These are phyloP conservation scores for Teleopsis dalmanni DNA, from an alignment of 1,140 invertebrate genomes.

Conservation along the genomic window DNA sequence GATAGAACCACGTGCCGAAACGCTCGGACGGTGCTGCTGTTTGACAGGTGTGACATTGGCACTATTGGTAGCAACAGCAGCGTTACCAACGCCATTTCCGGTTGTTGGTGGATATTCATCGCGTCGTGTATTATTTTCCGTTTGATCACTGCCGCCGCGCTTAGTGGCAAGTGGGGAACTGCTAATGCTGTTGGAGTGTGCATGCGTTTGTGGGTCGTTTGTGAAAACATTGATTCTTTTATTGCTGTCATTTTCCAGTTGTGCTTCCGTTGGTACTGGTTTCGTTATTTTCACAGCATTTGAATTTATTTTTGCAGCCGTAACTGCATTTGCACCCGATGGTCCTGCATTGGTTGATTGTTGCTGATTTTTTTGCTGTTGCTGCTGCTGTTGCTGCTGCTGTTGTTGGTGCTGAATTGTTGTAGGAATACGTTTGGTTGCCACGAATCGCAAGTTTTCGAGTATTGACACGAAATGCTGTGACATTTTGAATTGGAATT, in stretches of 20 bases:
- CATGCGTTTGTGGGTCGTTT: conserved; percentile 4
- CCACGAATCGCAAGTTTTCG: conserved; percentile 41
- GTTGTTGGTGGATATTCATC: neutral
- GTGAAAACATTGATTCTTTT: conserved; percentile 3
- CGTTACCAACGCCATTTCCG: neutral
- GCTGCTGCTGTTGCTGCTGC: conserved; percentile 22
- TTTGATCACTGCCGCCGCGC: neutral
- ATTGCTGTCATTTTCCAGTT: conserved; percentile 6
- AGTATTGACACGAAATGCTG: conserved; percentile 42
- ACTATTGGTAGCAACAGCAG: conserved; percentile 2
- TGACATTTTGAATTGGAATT: conserved; percentile 30
- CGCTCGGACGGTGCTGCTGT: conserved; percentile 24
- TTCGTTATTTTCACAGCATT: too few relatives aligned
- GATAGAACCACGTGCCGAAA: conserved; percentile 19
- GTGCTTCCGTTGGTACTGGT: neutral
- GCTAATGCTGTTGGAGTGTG: neutral
- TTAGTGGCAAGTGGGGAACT: conserved; percentile 4
- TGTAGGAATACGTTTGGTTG: conserved; percentile 33
- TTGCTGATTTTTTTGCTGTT: conserved; percentile 15
- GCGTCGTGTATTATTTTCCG: neutral
- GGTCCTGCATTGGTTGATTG: conserved; percentile 13
- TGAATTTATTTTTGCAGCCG: too few relatives aligned
- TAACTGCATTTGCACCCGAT: too few relatives aligned
- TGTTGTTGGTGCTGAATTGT: conserved; percentile 22
- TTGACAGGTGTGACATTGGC: conserved; percentile 24